These are phyloP conservation scores for Chrysotoxum bicinctum DNA, from an alignment of 2,888 invertebrate genomes.

Conservation along the genomic window DNA sequence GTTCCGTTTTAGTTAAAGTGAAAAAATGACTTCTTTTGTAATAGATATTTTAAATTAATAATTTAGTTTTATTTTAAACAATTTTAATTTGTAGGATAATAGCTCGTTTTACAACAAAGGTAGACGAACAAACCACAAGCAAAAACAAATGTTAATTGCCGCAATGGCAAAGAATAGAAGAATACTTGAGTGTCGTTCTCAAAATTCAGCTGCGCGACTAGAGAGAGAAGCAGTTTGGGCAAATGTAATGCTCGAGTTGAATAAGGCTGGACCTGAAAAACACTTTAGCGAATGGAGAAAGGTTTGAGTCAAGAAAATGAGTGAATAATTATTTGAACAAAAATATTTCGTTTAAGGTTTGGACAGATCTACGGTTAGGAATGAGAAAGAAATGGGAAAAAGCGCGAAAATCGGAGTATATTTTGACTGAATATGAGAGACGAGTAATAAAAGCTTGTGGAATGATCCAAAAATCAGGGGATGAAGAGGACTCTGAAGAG, in stretches of 20 bases:
- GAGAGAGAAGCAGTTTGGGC: constrained; percentile 5
- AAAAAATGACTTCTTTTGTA: background rate
- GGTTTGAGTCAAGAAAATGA: constrained; percentile 18
- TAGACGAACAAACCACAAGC: background rate
- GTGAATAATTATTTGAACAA: too few species aligned
- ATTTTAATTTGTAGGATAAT: background rate
- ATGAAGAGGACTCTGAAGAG: background rate
- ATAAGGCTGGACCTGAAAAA: constrained; percentile 27
- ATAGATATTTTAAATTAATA: background rate
- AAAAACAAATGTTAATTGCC: constrained; percentile 26
- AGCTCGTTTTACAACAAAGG: background rate
- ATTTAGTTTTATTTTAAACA: background rate
- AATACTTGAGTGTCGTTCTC: background rate
- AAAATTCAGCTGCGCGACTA: background rate
- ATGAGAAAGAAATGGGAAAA: constrained; percentile 36
- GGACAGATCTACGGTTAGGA: constrained; percentile 28
- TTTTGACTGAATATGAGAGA: constrained; percentile 7
- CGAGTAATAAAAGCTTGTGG: constrained; percentile 35
- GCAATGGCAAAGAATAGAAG: constrained; percentile 20
- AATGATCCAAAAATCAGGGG: background rate
- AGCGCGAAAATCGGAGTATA: background rate
- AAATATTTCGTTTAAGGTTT: constrained; percentile 19
- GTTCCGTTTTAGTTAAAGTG: background rate
- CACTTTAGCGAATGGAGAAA: constrained; percentile 30
- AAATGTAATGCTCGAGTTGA: background rate